Evolutionary conservation across 64 coral and sea anemone genomes (phyloP), one percentile per base, ranked within the genome.

Genomic region (Montipora efflorescens): DNA sequence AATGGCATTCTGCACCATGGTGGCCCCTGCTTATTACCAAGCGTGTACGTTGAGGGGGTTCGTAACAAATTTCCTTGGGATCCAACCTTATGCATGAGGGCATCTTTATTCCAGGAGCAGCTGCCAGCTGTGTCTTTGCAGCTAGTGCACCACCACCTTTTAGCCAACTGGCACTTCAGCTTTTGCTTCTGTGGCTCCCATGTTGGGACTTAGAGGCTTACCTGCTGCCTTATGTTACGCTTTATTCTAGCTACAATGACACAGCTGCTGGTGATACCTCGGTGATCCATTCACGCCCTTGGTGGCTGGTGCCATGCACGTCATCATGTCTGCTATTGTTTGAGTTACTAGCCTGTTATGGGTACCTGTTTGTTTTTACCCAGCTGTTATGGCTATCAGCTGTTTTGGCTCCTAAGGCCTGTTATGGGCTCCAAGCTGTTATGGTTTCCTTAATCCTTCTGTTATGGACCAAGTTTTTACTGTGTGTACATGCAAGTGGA

Each of bases 1-100:
- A 93, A 12, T 93, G 82, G 82, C 82, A n/a, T 12, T 88, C 86
- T 50, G 71, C 86, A n/a, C 15, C 49, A 25, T 88, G 86, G 71
- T 88, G 82, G 62, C 82, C 82, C 8, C 82, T 86, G 3, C 47
- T 69, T n/a, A 18, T 86, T 10, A 18, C 28, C 23, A 86, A 47
- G 47, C 16, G 5, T 70, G 82, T 50, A 3, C 61, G 14, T 64
- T 5, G 61, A 64, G 14, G 4, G 47, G 28, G 2, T 70, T 70
- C 71, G 89, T 81, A 7, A 79, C 57, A 53, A 48, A 16, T 19
- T 78, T 22, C 21, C 59, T 91, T 3, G 75, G 19, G 11, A 80
- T 91, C 47, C 89, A 67, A 7, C 48, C 77, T 10, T 91, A 81
- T 0, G 23, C 23, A 23, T 48, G 61, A 81, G 18, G 89, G 89